Evolutionary conservation across 2,113 vertebrate genomes (phyloP).

Genomic region (Columbina picui): DNA sequence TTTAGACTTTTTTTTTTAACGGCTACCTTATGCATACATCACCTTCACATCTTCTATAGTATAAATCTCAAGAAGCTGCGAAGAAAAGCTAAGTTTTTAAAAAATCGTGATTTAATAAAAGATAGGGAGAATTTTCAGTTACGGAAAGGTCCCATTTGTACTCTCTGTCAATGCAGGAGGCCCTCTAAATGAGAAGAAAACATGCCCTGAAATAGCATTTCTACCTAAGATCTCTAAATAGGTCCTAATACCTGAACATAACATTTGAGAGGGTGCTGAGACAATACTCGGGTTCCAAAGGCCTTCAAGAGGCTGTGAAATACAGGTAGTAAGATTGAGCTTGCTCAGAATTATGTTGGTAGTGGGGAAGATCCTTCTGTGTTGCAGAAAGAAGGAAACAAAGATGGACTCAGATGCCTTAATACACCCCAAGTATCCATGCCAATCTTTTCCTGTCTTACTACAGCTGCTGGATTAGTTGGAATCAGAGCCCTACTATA

Average conservation of each 20-base stretch:
- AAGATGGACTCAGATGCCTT: background rate
- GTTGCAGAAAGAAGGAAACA: background rate
- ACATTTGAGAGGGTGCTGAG: background rate
- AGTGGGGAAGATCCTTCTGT: background rate
- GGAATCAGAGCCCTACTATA: background rate
- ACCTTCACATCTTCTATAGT: background rate
- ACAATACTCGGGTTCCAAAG: background rate
- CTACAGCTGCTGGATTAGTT: background rate
- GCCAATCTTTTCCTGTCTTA: background rate
- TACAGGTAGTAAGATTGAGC: background rate
- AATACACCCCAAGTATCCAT: background rate
- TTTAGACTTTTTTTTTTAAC: background rate
- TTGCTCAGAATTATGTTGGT: background rate
- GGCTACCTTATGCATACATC: background rate
- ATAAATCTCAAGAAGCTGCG: background rate
- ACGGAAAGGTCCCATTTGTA: background rate
- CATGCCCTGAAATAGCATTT: background rate
- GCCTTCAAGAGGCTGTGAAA: conserved; percentile 23
- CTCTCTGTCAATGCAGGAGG: background rate
- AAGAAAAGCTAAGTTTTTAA: background rate
- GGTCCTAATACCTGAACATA: background rate
- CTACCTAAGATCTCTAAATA: conserved; percentile 10
- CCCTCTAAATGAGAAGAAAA: background rate
- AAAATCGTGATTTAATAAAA: background rate
- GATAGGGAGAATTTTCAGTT: background rate